phyloP scores from a whole-genome alignment of 1,140 invertebrate genomes.

The Drosophila albomicans region DNA sequence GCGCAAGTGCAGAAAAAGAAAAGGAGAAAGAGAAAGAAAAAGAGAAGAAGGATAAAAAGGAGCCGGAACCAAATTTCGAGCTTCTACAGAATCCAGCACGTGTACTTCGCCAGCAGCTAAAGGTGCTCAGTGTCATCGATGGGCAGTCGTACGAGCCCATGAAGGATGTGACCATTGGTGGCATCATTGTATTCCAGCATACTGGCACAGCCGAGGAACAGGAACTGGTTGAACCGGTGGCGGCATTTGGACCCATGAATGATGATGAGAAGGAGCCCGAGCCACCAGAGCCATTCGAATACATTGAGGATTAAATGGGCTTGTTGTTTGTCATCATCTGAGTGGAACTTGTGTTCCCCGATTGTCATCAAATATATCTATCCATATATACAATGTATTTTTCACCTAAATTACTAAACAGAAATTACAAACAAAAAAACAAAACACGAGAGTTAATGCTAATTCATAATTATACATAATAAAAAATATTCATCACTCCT shows the following conservation, averaged over 20 bases:
- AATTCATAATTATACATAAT: conserved; percentile 62
- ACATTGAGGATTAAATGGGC: conserved; percentile 91
- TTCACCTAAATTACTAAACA: conserved; percentile 59
- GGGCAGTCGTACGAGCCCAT: conserved; percentile 92
- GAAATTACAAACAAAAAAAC: conserved; percentile 12
- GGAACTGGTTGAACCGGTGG: conserved; percentile 97
- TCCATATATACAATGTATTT: conserved; percentile 45
- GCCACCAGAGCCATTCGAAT: conserved; percentile 98
- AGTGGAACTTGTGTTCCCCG: conserved; percentile 57
- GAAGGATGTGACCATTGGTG: conserved; percentile 97
- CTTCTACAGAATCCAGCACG: conserved; percentile 97
- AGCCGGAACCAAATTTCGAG: conserved; percentile 95
- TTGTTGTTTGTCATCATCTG: conserved; percentile 79
- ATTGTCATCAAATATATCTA: conserved; percentile 48
- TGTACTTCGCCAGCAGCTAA: conserved; percentile 96
- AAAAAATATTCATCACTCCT: conserved; percentile 72
- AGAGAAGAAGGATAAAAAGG: conserved; percentile 90
- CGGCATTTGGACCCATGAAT: conserved; percentile 96
- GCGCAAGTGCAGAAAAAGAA: conserved; percentile 75
- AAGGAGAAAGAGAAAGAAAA: conserved; percentile 84
- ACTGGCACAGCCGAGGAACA: conserved; percentile 90
- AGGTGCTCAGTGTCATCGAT: conserved; percentile 93
- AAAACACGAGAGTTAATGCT: conserved; percentile 54
- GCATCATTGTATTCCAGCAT: conserved; percentile 97
- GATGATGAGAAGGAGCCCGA: conserved; percentile 97